Evolutionary conservation across 2,888 invertebrate genomes (phyloP).

Genomic region (Coleophora flavipennella): DNA sequence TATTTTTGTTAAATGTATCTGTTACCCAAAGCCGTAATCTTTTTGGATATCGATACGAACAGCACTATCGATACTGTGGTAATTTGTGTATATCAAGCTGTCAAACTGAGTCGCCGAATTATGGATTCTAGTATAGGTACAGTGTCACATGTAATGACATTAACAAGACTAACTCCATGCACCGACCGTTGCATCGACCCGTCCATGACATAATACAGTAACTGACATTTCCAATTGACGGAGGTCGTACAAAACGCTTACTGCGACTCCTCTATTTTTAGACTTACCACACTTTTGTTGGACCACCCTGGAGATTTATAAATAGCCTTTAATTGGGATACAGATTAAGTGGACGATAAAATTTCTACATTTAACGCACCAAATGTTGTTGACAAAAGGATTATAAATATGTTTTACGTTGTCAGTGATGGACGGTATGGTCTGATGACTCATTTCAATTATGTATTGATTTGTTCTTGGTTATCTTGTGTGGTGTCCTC

Average conservation of each 20-base stretch:
- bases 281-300: constrained; percentile 25
- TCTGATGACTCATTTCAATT: no score
- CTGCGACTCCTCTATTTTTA: constrained; percentile 27
- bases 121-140: no score
- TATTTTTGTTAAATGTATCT: no score
- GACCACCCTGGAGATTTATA: constrained; percentile 56
- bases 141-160: constrained; percentile 11
- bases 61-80: no score
- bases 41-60: no score
- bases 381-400: constrained; percentile 31
- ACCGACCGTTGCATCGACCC: constrained; percentile 11
- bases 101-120: no score
- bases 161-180: constrained; percentile 15
- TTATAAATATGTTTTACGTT: constrained; percentile 3
- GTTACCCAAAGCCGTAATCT: no score
- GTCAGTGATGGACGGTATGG: neutral
- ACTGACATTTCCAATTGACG: constrained; percentile 61
- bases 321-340: constrained; percentile 57
- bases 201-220: constrained; percentile 35
- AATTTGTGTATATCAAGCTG: no score
- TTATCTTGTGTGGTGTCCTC: no score
- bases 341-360: constrained; percentile 50
- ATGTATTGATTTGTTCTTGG: neutral
- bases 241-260: constrained; percentile 34
- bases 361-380: constrained; percentile 32